phyloP scores from a whole-genome alignment of 2,888 invertebrate genomes.

The Cylindroiulus punctatus region DNA sequence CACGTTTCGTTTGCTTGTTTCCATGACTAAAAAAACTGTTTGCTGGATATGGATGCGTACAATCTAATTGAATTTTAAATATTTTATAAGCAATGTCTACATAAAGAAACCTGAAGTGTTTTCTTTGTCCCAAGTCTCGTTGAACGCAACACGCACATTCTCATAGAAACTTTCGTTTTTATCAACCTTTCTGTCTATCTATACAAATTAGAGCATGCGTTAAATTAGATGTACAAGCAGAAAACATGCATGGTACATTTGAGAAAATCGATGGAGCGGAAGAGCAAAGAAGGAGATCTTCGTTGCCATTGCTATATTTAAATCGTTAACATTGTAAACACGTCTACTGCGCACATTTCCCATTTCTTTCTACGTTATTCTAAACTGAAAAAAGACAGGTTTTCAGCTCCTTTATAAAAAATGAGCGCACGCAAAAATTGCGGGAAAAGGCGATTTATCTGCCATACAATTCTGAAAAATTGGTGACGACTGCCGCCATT shows the following conservation, averaged over 20 bases:
- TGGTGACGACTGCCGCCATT: constrained; percentile 40
- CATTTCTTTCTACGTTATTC: background rate
- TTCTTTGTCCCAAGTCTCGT: background rate
- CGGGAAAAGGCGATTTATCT: background rate
- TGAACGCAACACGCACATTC: background rate
- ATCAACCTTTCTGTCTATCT: constrained; percentile 20
- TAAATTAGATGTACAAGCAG: constrained; percentile 47
- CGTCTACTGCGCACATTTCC: background rate
- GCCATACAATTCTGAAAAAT: background rate
- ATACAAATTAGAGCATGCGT: constrained; percentile 44
- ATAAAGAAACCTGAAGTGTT: background rate
- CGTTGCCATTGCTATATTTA: constrained; percentile 40
- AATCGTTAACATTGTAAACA: constrained; percentile 20
- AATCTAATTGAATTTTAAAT: constrained; percentile 31
- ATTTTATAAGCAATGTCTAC: constrained; percentile 14
- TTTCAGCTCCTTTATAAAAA: background rate
- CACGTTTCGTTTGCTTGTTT: background rate
- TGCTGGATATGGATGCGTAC: background rate
- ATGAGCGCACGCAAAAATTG: background rate
- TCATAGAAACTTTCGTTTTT: background rate
- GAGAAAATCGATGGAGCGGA: constrained; percentile 2
- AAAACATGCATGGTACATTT: constrained; percentile 39
- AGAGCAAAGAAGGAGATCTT: constrained; percentile 18
- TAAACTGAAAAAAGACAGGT: background rate
- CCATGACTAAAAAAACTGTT: background rate